A percentile compares a stretch with the other conserved stretches of the same genome.
phyloP scores from a whole-genome alignment of 2,888 invertebrate species.

The Himalopsyche tibetana region DNA sequence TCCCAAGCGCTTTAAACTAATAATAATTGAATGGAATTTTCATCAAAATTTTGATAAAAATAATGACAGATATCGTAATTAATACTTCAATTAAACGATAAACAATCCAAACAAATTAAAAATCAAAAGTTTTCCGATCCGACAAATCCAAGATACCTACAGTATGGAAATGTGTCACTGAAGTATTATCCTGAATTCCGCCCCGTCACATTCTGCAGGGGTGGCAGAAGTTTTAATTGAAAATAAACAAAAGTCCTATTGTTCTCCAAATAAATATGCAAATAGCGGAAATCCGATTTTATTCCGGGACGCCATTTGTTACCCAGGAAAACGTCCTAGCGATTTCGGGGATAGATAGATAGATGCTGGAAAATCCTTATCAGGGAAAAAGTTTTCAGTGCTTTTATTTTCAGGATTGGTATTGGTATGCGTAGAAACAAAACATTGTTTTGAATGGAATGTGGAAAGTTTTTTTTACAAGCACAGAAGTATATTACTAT shows the following conservation, averaged over 20 bases:
- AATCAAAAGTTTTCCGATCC: conserved; percentile 5
- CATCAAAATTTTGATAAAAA: too few species aligned
- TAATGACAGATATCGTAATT: too few species aligned
- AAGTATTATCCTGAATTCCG: conserved; percentile 5
- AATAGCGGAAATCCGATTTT: conserved; percentile 50
- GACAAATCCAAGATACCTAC: conserved; percentile 2
- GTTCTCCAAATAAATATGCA: conserved; percentile 57
- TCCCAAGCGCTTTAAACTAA: too few species aligned
- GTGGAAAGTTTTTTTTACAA: not conserved
- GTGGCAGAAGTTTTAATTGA: conserved; percentile 59
- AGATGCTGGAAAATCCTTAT: conserved; percentile 3
- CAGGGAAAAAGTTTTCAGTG: conserved; percentile 1
- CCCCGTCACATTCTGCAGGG: conserved; percentile 19
- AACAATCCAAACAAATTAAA: not conserved
- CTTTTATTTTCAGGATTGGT: not conserved
- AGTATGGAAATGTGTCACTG: not conserved
- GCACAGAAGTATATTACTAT: not conserved
- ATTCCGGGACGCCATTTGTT: conserved; percentile 39
- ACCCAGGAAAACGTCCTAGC: conserved; percentile 41
- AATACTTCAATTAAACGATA: too few species aligned
- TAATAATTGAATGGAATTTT: too few species aligned
- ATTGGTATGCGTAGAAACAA: conserved; percentile 25
- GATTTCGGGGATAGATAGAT: conserved; percentile 32
- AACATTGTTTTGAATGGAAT: not conserved
- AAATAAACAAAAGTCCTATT: conserved; percentile 56